These are phyloP conservation scores for Anastrepha ludens DNA, from an alignment of 1,140 invertebrate species.

Conservation along the genomic window DNA sequence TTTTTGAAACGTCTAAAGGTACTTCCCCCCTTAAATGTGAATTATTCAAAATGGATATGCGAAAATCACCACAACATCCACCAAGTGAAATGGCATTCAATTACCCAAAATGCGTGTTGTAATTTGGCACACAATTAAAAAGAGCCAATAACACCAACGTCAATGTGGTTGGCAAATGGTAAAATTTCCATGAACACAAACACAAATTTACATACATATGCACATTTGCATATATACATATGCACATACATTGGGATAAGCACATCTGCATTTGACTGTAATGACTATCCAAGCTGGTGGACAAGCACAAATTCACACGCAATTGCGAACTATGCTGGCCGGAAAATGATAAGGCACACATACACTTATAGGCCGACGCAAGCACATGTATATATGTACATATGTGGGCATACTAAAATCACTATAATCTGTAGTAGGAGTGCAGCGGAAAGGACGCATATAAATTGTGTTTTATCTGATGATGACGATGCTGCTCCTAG, in stretches of 20 bases:
- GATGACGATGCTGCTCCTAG: neutral
- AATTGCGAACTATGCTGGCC: neutral
- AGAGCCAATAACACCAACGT: constrained; percentile 14
- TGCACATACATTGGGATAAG: neutral
- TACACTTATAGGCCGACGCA: neutral
- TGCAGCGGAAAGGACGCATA: constrained; percentile 43
- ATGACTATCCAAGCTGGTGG: constrained; percentile 23
- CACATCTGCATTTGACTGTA: constrained; percentile 47
- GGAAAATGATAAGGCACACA: neutral
- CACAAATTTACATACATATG: neutral
- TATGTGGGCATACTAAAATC: neutral
- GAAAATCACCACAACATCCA: too few species aligned
- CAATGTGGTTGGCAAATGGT: constrained; percentile 38
- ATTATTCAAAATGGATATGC: neutral
- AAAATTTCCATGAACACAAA: neutral
- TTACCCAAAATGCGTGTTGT: constrained; percentile 19
- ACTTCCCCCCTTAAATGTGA: too few species aligned
- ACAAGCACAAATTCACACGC: neutral
- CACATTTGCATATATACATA: neutral
- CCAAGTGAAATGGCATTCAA: constrained; percentile 25
- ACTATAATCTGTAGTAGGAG: neutral
- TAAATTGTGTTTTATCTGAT: constrained; percentile 50
- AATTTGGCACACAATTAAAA: constrained; percentile 49
- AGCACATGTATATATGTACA: neutral
- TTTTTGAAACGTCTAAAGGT: too few species aligned